Conservation (phyloP, 2,888 invertebrate species). For the Anoplius nigerrimus region DNA sequence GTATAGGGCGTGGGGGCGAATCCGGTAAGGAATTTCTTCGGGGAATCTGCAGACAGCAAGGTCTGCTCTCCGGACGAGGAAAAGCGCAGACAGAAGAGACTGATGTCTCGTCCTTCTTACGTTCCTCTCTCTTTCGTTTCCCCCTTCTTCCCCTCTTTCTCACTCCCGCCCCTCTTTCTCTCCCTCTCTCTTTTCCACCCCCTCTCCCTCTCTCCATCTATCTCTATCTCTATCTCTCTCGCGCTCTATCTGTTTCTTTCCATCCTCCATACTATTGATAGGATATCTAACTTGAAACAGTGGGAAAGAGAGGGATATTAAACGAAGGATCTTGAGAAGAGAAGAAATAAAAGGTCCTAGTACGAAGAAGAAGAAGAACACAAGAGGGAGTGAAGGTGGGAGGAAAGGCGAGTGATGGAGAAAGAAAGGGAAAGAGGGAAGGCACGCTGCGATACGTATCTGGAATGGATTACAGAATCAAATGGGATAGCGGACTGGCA, state of each 20-base stretch:
- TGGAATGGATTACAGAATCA: conserved; percentile 69
- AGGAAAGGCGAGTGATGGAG: conserved; percentile 1
- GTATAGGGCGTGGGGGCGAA: conserved; percentile 58
- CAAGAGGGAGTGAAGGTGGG: no score
- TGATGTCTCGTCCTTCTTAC: conserved; percentile 53
- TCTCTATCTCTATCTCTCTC: no score
- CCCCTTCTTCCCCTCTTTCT: not conserved
- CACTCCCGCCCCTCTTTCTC: conserved; percentile 2
- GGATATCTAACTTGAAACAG: conserved; percentile 13
- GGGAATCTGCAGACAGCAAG: conserved; percentile 50
- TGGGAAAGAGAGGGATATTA: conserved; percentile 5
- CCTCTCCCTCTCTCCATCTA: no score
- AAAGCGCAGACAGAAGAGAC: conserved; percentile 56
- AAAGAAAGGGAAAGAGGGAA: conserved; percentile 17
- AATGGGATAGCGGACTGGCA: conserved; percentile 59
- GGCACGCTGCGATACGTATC: conserved; percentile 53
- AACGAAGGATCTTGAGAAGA: not conserved
- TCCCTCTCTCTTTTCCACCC: no score
- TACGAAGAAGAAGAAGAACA: not conserved
- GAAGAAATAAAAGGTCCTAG: not conserved
- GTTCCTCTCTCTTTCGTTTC: conserved; percentile 26
- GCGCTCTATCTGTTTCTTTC: no score
- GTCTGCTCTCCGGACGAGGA: conserved; percentile 2
- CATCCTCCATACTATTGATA: conserved; percentile 20
- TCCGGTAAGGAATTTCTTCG: conserved; percentile 58